Percentiles rank a stretch among this genome's conserved stretches.
These are phyloP conservation scores for Smittia sp. DNA, from an alignment of 2,888 invertebrate species.

Conservation along the genomic window DNA sequence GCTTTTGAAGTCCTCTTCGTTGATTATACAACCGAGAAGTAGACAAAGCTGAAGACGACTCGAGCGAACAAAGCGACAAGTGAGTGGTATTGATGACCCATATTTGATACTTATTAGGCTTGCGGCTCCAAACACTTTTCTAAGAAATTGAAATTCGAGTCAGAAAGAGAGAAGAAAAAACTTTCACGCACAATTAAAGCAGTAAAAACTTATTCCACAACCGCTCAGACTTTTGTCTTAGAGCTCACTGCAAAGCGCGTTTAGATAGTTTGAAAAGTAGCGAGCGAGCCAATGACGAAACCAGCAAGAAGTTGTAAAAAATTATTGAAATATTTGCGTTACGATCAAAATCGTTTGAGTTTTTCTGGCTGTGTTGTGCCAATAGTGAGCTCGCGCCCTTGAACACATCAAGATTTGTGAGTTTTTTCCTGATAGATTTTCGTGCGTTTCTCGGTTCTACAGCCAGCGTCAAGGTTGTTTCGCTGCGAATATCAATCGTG, in stretches of 20 bases:
- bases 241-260: background rate
- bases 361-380: background rate
- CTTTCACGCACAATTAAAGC: constrained; percentile 24
- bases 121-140: background rate
- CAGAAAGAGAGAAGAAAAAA: constrained; percentile 4
- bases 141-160: background rate
- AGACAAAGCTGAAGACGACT: background rate
- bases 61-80: background rate
- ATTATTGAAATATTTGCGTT: background rate
- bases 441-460: background rate
- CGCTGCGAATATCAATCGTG: background rate
- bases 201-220: constrained; percentile 6
- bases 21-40: background rate
- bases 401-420: constrained; percentile 13
- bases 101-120: background rate
- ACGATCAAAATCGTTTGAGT: background rate
- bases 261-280: background rate
- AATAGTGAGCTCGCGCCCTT: background rate
- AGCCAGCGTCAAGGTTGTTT: background rate
- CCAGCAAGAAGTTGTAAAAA: background rate
- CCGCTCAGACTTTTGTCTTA: background rate
- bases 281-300: background rate
- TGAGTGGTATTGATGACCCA: constrained; percentile 12
- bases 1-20: no score
- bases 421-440: background rate